Percentiles rank a stretch among this genome's conserved stretches.
These are phyloP conservation scores for Drosophila trapezifrons DNA, from an alignment of 1,140 invertebrate species.

Conservation along the genomic window DNA sequence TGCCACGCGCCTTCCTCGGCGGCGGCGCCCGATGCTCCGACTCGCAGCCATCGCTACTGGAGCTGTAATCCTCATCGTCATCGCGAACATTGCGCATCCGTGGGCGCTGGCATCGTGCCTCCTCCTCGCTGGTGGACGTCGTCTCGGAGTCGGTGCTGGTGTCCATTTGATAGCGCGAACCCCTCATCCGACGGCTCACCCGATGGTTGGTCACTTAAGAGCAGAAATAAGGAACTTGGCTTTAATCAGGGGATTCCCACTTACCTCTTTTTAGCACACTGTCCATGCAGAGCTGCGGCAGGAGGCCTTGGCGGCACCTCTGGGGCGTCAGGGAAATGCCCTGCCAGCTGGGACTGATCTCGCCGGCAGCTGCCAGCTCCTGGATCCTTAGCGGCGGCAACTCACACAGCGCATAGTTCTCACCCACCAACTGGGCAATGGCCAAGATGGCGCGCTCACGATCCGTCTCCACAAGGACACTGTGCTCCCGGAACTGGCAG, in stretches of 20 bases:
- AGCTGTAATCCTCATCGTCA: conserved; percentile 57
- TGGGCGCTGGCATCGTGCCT: conserved; percentile 34
- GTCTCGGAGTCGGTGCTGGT: conserved; percentile 79
- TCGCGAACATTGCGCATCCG: conserved; percentile 41
- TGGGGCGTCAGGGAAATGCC: conserved; percentile 76
- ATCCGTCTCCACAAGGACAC: conserved; percentile 80
- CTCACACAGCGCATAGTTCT: conserved; percentile 73
- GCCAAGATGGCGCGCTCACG: conserved; percentile 78
- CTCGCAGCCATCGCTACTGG: conserved; percentile 82
- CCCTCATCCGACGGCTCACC: conserved; percentile 52
- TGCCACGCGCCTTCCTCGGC: conserved; percentile 56
- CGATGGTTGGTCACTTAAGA: conserved; percentile 62
- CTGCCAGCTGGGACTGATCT: conserved; percentile 70
- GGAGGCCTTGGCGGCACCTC: conserved; percentile 73
- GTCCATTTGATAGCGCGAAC: conserved; percentile 61
- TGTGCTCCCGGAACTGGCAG: conserved; percentile 83
- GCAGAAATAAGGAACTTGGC: neutral
- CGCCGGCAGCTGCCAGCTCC: conserved; percentile 55
- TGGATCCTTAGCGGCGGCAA: conserved; percentile 63
- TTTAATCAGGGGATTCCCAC: neutral
- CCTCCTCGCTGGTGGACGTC: conserved; percentile 70
- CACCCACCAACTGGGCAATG: conserved; percentile 75
- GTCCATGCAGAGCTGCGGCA: conserved; percentile 76
- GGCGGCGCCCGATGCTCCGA: conserved; percentile 66
- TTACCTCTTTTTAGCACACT: conserved; percentile 46